A percentile compares a stretch with the other conserved stretches of the same genome.
Conservation (phyloP, 2,888 invertebrate species). For the Desoria tigrina region DNA sequence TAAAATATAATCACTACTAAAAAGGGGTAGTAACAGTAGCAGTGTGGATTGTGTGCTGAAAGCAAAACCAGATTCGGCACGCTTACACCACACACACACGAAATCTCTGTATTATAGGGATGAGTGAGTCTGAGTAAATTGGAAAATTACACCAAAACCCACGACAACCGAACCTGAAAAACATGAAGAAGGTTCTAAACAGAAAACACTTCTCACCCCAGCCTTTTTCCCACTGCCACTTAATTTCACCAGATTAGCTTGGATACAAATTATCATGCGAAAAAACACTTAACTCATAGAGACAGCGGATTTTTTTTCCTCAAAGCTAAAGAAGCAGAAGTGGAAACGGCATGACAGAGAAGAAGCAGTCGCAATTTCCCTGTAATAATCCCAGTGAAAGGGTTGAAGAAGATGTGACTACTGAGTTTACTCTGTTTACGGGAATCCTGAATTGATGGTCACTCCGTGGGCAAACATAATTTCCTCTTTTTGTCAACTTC, state of each 20-base stretch:
- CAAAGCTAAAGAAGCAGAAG: too few relatives aligned
- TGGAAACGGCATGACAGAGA: neutral
- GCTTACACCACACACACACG: slow-evolving; percentile 37
- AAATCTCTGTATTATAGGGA: slow-evolving; percentile 26
- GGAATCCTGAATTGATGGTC: slow-evolving; percentile 23
- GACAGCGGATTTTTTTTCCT: slow-evolving; percentile 2
- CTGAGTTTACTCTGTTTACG: slow-evolving; percentile 14
- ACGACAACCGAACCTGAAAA: slow-evolving; percentile 6
- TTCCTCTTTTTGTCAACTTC: slow-evolving; percentile 20
- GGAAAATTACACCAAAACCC: slow-evolving; percentile 47
- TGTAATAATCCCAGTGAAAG: too few relatives aligned
- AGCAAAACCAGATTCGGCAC: slow-evolving; percentile 50
- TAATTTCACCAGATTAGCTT: slow-evolving; percentile 4
- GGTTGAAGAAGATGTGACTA: too few relatives aligned
- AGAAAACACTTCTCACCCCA: neutral
- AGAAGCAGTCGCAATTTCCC: neutral
- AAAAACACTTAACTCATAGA: neutral
- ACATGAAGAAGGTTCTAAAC: neutral
- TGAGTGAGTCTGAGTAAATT: slow-evolving; percentile 34
- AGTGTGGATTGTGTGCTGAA: slow-evolving; percentile 17
- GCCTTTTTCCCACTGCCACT: slow-evolving; percentile 9
- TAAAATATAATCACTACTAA: too few relatives aligned
- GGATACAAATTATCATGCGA: slow-evolving; percentile 1
- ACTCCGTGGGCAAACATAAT: slow-evolving; percentile 42
- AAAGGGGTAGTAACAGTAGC: too few relatives aligned